phyloP scores from a whole-genome alignment of 2,113 vertebrate genomes.

The Parus major region DNA sequence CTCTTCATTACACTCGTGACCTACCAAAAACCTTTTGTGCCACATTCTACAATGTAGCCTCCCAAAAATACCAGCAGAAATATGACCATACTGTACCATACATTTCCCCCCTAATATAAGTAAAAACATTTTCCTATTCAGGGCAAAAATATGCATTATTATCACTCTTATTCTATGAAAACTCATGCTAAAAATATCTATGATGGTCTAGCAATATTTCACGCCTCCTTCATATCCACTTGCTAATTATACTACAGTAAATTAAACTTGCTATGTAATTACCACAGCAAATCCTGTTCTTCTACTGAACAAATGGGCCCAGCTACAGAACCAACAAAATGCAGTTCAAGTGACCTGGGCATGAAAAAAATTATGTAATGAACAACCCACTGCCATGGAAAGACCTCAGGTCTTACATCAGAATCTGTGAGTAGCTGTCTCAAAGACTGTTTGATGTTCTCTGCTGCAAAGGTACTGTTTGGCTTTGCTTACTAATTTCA shows the following conservation, averaged over 20 bases:
- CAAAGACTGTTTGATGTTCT: background rate
- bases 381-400: background rate
- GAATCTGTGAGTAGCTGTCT: background rate
- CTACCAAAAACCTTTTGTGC: background rate
- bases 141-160: background rate
- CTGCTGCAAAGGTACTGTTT: background rate
- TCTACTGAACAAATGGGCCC: background rate
- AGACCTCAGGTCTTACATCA: background rate
- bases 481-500: slow-evolving; percentile 32
- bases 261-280: background rate
- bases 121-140: background rate
- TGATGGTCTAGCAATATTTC: background rate
- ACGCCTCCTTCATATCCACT: background rate
- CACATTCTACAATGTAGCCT: background rate
- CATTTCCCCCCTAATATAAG: fast-evolving
- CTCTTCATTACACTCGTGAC: background rate
- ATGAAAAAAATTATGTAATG: background rate
- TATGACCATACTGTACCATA: background rate
- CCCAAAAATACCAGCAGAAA: background rate
- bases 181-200: background rate
- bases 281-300: background rate
- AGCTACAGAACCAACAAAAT: background rate
- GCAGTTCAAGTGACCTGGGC: background rate
- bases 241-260: background rate
- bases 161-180: background rate